Percentiles rank a stretch among this genome's conserved stretches.
Evolutionary conservation across 2,797 vertebrate genomes (phyloP).

Genomic region (Pseudomugil tenellus): DNA sequence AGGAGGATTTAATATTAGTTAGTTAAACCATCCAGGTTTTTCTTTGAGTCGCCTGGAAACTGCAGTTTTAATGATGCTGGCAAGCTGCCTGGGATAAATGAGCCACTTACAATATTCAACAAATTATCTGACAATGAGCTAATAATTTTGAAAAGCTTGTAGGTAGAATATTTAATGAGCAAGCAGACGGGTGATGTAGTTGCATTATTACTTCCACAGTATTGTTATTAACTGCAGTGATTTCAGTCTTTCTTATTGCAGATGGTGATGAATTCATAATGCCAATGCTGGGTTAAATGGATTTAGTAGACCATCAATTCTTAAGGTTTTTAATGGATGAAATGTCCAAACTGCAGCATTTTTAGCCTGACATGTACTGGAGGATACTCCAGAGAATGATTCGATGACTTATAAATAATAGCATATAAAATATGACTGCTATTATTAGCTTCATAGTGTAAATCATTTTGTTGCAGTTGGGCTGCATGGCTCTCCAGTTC

Average conservation of each 20-base stretch:
- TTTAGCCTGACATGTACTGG: neutral
- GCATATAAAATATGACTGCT: neutral
- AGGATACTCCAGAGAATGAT: neutral
- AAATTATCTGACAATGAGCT: slow-evolving; percentile 16
- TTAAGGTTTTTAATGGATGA: neutral
- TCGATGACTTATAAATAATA: neutral
- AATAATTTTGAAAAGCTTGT: slow-evolving; percentile 14
- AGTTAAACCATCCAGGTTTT: neutral
- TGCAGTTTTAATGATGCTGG: slow-evolving; percentile 19
- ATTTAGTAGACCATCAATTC: neutral
- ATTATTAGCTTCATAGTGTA: neutral
- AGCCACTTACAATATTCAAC: slow-evolving; percentile 21
- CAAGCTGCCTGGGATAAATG: slow-evolving; percentile 14
- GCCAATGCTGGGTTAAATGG: neutral
- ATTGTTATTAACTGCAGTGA: slow-evolving; percentile 9
- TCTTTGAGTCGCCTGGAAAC: neutral
- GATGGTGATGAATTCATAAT: neutral
- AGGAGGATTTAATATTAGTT: neutral
- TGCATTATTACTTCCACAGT: slow-evolving; percentile 10
- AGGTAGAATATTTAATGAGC: slow-evolving; percentile 19
- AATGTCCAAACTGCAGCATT: neutral
- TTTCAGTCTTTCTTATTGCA: neutral
- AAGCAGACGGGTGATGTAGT: slow-evolving; percentile 9
- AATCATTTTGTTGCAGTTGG: neutral
- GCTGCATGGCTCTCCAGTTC: neutral